phyloP scores from a whole-genome alignment of 2,888 invertebrate species.

The Agrenia bidenticulata region DNA sequence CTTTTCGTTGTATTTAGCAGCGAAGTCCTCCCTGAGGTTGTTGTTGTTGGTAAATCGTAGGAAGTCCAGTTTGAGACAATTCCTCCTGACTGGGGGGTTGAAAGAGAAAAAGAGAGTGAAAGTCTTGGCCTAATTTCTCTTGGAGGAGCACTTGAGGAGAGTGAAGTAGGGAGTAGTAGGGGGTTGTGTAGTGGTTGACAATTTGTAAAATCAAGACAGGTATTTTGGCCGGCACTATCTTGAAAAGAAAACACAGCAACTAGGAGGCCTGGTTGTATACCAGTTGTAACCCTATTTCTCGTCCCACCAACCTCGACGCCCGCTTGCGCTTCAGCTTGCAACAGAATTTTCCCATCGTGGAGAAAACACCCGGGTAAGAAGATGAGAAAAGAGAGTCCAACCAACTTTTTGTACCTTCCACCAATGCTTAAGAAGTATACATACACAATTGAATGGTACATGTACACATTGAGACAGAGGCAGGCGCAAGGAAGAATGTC shows the following conservation, averaged over 20 bases:
- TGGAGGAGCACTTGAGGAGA: neutral
- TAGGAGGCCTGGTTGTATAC: constrained; percentile 30
- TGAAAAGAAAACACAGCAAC: constrained; percentile 39
- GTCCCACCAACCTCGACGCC: constrained; percentile 24
- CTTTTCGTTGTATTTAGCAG: constrained; percentile 18
- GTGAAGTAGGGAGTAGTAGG: neutral
- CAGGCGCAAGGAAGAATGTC: constrained; percentile 53
- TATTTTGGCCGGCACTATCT: constrained; percentile 37
- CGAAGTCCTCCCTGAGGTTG: constrained; percentile 16
- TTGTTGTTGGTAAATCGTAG: constrained; percentile 12
- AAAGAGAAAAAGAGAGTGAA: too few relatives aligned
- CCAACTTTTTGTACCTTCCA: constrained; percentile 26
- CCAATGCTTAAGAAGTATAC: constrained; percentile 20
- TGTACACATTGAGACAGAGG: constrained; percentile 38
- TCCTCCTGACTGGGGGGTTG: neutral
- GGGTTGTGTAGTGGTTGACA: constrained; percentile 24
- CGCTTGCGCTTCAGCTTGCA: constrained; percentile 44
- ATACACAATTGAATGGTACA: constrained; percentile 39
- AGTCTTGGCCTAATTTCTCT: constrained; percentile 14
- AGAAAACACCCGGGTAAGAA: constrained; percentile 18
- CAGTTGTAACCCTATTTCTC: constrained; percentile 20
- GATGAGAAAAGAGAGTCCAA: constrained; percentile 24
- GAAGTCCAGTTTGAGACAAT: constrained; percentile 23
- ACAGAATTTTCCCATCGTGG: constrained; percentile 32
- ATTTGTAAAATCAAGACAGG: constrained; percentile 37